A percentile compares a stretch with the other conserved stretches of the same genome.
Evolutionary conservation across 2,113 vertebrate species (phyloP).

Genomic region (Cricetomys ansorgei): DNA sequence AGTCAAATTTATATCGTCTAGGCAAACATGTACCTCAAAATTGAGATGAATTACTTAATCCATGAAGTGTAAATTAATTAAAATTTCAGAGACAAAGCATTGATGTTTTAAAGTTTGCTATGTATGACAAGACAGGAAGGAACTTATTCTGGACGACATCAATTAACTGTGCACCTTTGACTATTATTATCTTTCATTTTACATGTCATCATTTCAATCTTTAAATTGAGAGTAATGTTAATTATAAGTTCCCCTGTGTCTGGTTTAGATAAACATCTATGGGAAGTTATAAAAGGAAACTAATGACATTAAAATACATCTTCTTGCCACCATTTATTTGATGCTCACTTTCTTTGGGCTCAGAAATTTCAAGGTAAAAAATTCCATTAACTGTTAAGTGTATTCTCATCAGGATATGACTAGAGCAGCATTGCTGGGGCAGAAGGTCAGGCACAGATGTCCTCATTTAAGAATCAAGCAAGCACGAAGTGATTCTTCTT

Average conservation of each 20-base stretch:
- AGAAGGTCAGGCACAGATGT: not conserved
- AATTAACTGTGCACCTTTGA: not conserved
- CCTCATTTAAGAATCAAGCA: not conserved
- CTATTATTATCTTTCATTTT: not conserved
- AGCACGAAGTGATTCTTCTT: not conserved
- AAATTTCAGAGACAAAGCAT: not conserved
- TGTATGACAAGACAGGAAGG: not conserved
- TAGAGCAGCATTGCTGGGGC: not conserved
- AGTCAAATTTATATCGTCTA: not conserved
- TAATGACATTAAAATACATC: not conserved
- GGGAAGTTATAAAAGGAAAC: not conserved
- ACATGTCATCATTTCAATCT: not conserved
- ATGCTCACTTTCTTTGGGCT: not conserved
- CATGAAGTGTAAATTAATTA: not conserved
- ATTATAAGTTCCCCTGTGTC: not conserved
- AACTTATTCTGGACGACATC: not conserved
- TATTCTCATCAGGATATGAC: not conserved
- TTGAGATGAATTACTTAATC: not conserved
- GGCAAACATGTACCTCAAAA: not conserved
- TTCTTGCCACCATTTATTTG: not conserved
- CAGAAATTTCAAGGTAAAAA: conserved; percentile 12
- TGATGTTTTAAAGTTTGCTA: not conserved
- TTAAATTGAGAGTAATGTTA: conserved; percentile 32
- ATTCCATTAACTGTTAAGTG: not conserved
- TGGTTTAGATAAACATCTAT: not conserved